Conservation (phyloP, 2,113 vertebrate species). For the Sula dactylatra region DNA sequence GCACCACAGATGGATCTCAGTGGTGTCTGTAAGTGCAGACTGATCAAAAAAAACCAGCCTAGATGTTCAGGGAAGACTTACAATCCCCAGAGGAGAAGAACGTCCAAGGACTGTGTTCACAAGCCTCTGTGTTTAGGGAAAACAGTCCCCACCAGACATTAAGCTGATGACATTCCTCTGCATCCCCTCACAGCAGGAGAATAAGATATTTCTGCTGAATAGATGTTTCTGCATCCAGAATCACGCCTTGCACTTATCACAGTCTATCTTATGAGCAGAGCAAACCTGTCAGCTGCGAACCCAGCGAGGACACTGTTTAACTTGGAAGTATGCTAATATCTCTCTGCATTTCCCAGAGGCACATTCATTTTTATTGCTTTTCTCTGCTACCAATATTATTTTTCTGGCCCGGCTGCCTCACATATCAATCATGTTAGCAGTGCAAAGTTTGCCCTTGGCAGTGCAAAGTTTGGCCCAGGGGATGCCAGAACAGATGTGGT, state of each 20-base stretch:
- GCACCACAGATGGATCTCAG: not conserved
- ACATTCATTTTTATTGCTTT: not conserved
- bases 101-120: not conserved
- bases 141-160: not conserved
- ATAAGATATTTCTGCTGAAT: not conserved
- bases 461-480: not conserved
- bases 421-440: rapidly evolving
- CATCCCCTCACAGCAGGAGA: not conserved
- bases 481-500: not conserved
- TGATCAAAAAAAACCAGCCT: not conserved
- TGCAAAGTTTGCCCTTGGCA: not conserved
- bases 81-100: not conserved
- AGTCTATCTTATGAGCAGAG: not conserved
- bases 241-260: not conserved
- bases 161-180: not conserved
- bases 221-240: not conserved
- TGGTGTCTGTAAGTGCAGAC: not conserved
- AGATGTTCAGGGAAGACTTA: not conserved
- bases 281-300: not conserved
- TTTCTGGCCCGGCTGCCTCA: not conserved
- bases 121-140: not conserved
- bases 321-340: not conserved
- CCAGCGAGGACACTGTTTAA: not conserved
- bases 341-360: not conserved
- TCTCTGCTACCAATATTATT: not conserved